Evolutionary conservation across 2,113 vertebrate species (phyloP).

Genomic region (Himantopus leucocephalus): DNA sequence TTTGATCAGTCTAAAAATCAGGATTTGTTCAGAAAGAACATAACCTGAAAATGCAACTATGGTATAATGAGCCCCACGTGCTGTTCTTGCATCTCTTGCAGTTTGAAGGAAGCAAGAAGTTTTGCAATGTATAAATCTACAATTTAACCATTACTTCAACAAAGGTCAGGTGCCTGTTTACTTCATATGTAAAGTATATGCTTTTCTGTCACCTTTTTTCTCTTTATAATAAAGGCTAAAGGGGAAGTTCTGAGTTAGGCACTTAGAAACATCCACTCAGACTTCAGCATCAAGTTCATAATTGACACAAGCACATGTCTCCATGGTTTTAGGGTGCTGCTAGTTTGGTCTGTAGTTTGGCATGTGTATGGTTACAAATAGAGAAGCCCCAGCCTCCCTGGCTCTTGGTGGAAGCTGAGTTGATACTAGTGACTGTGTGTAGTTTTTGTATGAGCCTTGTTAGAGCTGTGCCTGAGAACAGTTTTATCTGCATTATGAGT

Average conservation of each 20-base stretch:
- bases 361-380: fast-evolving
- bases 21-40: background rate
- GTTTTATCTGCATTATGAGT: background rate
- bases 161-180: background rate
- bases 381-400: background rate
- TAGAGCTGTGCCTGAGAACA: background rate
- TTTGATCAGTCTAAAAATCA: background rate
- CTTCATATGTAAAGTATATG: background rate
- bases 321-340: background rate
- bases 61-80: background rate
- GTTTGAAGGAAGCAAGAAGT: background rate
- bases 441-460: background rate
- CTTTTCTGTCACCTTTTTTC: background rate
- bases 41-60: background rate
- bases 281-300: background rate
- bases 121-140: background rate
- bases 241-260: background rate
- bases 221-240: background rate
- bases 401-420: background rate
- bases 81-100: background rate
- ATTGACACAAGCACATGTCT: background rate
- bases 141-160: background rate
- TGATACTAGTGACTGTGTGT: fast-evolving
- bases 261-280: background rate
- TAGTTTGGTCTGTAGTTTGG: background rate